Conservation (phyloP, 1,140 invertebrate species). For the Trinorchestia longiramus region DNA sequence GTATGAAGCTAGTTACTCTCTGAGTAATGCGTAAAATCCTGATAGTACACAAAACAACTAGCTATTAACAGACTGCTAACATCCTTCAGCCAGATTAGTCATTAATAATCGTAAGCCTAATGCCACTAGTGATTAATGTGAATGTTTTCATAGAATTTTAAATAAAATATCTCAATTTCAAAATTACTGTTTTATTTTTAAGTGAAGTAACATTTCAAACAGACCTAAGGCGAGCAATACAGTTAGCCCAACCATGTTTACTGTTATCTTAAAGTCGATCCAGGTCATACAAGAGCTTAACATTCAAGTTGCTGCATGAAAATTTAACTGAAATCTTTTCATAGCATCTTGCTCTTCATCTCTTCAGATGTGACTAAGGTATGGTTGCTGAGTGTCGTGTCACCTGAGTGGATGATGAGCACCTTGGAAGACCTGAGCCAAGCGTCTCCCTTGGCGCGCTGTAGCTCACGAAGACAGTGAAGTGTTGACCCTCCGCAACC, state of each 20-base stretch:
- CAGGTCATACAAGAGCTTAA: too few relatives aligned
- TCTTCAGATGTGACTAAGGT: too few relatives aligned
- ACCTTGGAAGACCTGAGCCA: conserved; percentile 54
- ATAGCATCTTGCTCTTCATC: too few relatives aligned
- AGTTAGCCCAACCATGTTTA: too few relatives aligned
- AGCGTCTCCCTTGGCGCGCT: conserved; percentile 1
- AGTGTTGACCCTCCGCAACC: conserved; percentile 64
- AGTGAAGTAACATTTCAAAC: not conserved
- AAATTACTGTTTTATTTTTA: not conserved
- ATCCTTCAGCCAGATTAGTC: not conserved
- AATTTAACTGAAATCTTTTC: too few relatives aligned
- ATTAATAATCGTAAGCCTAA: not conserved
- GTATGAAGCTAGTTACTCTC: not conserved
- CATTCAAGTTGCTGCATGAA: too few relatives aligned
- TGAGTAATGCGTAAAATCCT: not conserved
- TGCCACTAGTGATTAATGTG: not conserved
- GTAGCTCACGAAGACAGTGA: conserved; percentile 58
- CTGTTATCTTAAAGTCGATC: too few relatives aligned
- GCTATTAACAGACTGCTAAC: not conserved
- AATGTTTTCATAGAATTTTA: not conserved
- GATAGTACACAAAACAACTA: not conserved
- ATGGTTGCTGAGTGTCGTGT: not conserved
- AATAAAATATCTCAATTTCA: not conserved
- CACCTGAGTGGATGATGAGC: conserved; percentile 62
- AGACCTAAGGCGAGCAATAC: not conserved